Evolutionary conservation across 2,888 invertebrate genomes (phyloP).

Genomic region (Molorchus minor): DNA sequence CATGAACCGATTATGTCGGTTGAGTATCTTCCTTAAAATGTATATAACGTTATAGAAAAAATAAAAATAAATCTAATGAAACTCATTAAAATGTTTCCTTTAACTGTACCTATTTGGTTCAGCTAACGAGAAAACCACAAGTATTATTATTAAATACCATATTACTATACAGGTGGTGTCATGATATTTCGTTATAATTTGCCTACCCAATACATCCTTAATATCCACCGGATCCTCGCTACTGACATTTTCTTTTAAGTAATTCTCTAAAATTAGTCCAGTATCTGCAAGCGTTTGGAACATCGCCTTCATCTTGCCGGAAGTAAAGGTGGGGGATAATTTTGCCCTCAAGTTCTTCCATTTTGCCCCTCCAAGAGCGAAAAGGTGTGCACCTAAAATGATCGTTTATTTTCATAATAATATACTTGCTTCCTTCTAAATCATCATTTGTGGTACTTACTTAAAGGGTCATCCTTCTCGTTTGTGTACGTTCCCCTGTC

Average conservation of each 20-base stretch:
- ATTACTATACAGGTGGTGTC: no score
- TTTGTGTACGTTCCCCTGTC: conserved; percentile 52
- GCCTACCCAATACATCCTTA: conserved; percentile 11
- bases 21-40: conserved; percentile 33
- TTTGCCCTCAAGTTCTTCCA: conserved; percentile 67
- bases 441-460: conserved; percentile 49
- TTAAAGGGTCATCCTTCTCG: conserved; percentile 54
- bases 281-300: conserved; percentile 46
- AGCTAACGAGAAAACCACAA: no score
- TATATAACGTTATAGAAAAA: no score
- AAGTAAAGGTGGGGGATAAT: conserved; percentile 46
- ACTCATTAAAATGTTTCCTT: no score
- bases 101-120: no score
- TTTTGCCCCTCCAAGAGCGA: conserved; percentile 56
- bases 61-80: no score
- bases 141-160: no score
- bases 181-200: no score
- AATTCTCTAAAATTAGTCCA: conserved; percentile 4
- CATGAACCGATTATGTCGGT: conserved; percentile 57
- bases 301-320: conserved; percentile 61
- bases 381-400: conserved; percentile 2
- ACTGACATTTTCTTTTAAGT: conserved; percentile 17
- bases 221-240: neutral
- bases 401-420: neutral
- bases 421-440: neutral